Evolutionary conservation across 1,140 invertebrate species (phyloP).

Genomic region (Drosophila nikananu): DNA sequence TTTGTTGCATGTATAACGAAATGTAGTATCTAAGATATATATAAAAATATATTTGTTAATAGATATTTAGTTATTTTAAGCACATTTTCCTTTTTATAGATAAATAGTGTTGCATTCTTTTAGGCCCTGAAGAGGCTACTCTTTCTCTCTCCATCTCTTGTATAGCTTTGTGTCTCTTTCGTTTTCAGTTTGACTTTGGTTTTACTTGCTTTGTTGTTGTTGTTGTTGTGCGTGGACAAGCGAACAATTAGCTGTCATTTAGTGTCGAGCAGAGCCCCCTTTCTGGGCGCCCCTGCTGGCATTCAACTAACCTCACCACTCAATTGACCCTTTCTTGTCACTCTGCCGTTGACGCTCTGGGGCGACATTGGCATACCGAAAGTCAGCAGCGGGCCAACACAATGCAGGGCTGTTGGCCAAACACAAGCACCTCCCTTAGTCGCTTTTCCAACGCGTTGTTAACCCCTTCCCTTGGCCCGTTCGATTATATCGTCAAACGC

Average conservation of each 20-base stretch:
- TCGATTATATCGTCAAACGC: conserved; percentile 49
- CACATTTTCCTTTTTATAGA: neutral
- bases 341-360: conserved; percentile 39
- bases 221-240: conserved; percentile 21
- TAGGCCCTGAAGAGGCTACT: neutral
- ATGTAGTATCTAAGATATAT: neutral
- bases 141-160: neutral
- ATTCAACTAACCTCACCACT: conserved; percentile 15
- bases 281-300: neutral
- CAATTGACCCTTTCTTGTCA: conserved; percentile 32
- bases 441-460: neutral
- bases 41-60: neutral
- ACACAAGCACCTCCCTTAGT: neutral
- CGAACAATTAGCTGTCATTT: conserved; percentile 64
- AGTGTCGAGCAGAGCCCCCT: conserved; percentile 2
- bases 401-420: conserved; percentile 22
- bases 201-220: neutral
- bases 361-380: conserved; percentile 41
- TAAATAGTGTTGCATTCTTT: conserved; percentile 12
- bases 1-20: too few relatives aligned
- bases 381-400: conserved; percentile 29
- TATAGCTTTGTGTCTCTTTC: conserved; percentile 13
- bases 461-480: neutral
- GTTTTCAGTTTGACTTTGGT: conserved; percentile 4
- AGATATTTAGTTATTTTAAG: neutral